phyloP scores from a whole-genome alignment of 2,888 invertebrate species.

The Thumatha senex region DNA sequence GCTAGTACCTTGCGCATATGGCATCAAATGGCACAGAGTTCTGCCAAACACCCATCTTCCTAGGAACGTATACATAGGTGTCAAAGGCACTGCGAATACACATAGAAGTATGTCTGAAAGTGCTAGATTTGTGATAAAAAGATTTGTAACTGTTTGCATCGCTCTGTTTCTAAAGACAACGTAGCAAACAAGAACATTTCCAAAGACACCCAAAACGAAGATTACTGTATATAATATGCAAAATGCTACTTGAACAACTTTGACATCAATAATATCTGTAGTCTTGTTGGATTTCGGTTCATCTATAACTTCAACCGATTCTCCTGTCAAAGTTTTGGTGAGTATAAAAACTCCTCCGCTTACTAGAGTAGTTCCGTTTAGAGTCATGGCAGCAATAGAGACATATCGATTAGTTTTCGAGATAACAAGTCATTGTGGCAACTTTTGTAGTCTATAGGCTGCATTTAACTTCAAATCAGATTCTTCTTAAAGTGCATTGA shows the following conservation, averaged over 20 bases:
- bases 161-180: conserved; percentile 92
- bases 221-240: conserved; percentile 90
- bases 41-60: conserved; percentile 94
- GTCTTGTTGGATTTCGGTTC: conserved; percentile 71
- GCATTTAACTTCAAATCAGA: conserved; percentile 46
- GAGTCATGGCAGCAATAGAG: conserved; percentile 60
- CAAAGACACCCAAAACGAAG: conserved; percentile 91
- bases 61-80: conserved; percentile 93
- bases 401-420: conserved; percentile 51
- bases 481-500: conserved; percentile 16
- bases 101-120: conserved; percentile 94
- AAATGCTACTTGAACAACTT: conserved; percentile 88
- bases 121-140: conserved; percentile 95
- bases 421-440: conserved; percentile 45
- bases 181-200: conserved; percentile 92
- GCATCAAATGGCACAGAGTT: conserved; percentile 92
- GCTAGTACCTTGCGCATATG: conserved; percentile 93
- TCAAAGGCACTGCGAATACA: conserved; percentile 93
- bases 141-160: conserved; percentile 96
- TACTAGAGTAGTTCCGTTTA: conserved; percentile 58
- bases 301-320: conserved; percentile 70
- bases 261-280: conserved; percentile 85
- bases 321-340: conserved; percentile 72
- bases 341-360: conserved; percentile 68
- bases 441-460: conserved; percentile 41